phyloP scores from a whole-genome alignment of 2,797 vertebrate genomes.

The Leptoclinus maculatus region DNA sequence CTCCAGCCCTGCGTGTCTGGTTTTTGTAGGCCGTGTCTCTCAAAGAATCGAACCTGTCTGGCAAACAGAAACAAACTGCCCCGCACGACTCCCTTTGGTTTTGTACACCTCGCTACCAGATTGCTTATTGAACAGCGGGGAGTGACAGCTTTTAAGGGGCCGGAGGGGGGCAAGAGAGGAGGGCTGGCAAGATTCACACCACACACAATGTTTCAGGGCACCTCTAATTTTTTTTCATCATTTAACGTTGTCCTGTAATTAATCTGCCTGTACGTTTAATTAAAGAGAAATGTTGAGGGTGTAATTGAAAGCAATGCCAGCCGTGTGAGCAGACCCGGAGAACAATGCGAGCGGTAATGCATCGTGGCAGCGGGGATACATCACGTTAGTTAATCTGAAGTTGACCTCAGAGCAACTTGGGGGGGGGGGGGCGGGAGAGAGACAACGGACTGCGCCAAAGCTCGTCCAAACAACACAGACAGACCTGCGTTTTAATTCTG shows the following conservation, averaged over 20 bases:
- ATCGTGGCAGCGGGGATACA: conserved; percentile 79
- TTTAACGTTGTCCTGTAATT: conserved; percentile 81
- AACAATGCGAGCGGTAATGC: conserved; percentile 80
- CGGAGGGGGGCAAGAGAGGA: conserved; percentile 34
- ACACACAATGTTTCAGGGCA: conserved; percentile 73
- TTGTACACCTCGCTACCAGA: conserved; percentile 70
- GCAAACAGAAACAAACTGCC: conserved; percentile 81
- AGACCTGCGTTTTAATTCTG: conserved; percentile 35
- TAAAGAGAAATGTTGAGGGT: conserved; percentile 85
- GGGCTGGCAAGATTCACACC: conserved; percentile 60
- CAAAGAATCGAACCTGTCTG: conserved; percentile 82
- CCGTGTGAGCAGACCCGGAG: conserved; percentile 65
- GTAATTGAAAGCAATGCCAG: conserved; percentile 84
- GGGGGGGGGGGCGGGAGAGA: conserved; percentile 17
- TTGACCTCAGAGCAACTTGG: conserved; percentile 77
- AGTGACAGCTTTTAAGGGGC: conserved; percentile 70
- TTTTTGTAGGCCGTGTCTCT: conserved; percentile 75
- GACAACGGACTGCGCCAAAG: conserved; percentile 28
- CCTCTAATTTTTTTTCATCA: conserved; percentile 76
- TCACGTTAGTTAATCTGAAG: conserved; percentile 81
- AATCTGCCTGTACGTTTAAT: conserved; percentile 85
- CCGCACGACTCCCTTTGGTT: conserved; percentile 62
- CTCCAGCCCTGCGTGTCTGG: conserved; percentile 74
- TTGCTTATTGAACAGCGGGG: conserved; percentile 81
- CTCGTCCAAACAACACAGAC: conserved; percentile 10